Conservation (phyloP, 2,888 invertebrate species). For the Pristionchus arcanus region DNA sequence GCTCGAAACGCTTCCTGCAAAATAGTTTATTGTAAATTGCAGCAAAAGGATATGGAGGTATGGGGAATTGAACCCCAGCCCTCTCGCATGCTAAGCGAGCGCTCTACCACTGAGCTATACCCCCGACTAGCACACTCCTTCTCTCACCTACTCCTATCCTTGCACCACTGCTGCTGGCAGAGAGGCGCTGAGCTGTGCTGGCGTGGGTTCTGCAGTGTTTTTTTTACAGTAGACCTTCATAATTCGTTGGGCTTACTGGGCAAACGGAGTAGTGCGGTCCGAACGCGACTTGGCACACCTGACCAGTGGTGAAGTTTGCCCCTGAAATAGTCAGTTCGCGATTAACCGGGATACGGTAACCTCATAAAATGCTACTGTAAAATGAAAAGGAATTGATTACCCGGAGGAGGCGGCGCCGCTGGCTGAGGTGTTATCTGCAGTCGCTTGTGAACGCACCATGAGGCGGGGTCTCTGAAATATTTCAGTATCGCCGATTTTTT, state of each 20-base stretch:
- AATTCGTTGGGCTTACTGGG: slow-evolving; percentile 60
- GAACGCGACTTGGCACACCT: slow-evolving; percentile 76
- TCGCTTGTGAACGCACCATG: slow-evolving; percentile 56
- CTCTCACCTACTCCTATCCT: slow-evolving; percentile 65
- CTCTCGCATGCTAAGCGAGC: slow-evolving; percentile 51
- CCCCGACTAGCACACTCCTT: background rate
- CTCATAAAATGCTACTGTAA: background rate
- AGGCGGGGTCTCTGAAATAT: slow-evolving; percentile 24
- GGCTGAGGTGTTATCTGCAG: background rate
- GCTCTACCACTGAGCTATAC: slow-evolving; percentile 48
- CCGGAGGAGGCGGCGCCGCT: background rate
- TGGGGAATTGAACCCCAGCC: slow-evolving; percentile 50
- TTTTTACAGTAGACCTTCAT: background rate
- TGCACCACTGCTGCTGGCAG: slow-evolving; percentile 76
- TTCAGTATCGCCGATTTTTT: background rate
- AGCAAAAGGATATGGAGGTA: slow-evolving; percentile 18
- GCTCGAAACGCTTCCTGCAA: slow-evolving; percentile 61
- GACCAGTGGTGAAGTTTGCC: slow-evolving; percentile 40
- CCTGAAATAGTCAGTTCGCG: background rate
- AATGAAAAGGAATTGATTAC: background rate
- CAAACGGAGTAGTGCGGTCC: slow-evolving; percentile 73
- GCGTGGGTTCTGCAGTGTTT: slow-evolving; percentile 64
- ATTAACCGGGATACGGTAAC: background rate
- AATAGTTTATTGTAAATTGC: background rate
- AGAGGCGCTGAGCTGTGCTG: slow-evolving; percentile 61